Percentiles rank a stretch among this genome's conserved stretches.
Evolutionary conservation across 2,113 vertebrate genomes (phyloP).

Genomic region (Aleadryas rufinucha): DNA sequence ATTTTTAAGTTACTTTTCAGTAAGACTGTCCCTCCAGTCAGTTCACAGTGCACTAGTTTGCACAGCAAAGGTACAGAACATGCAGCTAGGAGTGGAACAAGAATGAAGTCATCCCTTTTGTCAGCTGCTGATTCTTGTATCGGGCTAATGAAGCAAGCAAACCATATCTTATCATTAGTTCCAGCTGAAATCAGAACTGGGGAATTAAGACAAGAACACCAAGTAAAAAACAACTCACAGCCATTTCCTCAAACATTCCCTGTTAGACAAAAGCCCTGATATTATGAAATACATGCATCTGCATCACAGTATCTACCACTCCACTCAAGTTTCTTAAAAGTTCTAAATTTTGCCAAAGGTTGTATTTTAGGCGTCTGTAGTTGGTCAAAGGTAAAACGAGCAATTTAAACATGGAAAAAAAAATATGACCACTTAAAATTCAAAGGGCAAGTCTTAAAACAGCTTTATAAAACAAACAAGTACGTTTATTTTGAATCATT

Average conservation of each 20-base stretch:
- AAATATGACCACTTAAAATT: background rate
- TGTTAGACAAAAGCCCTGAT: background rate
- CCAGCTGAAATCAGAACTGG: conserved; percentile 28
- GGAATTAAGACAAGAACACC: background rate
- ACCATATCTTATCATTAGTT: conserved; percentile 3
- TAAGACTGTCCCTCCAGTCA: background rate
- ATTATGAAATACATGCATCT: background rate
- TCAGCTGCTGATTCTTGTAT: conserved; percentile 30
- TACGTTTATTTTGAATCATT: conserved; percentile 70
- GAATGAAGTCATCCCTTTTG: conserved; percentile 39
- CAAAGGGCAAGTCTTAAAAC: background rate
- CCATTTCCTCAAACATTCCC: background rate
- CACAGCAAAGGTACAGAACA: background rate
- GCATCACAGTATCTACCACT: background rate
- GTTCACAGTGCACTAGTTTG: background rate
- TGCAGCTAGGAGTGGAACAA: background rate
- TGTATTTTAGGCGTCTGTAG: background rate
- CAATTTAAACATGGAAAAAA: background rate
- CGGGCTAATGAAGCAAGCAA: conserved; percentile 12
- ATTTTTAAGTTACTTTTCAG: background rate
- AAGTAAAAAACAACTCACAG: background rate
- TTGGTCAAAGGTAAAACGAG: background rate
- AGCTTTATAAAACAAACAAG: conserved; percentile 53
- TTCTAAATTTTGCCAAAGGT: background rate
- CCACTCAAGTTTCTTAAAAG: background rate